phyloP scores from a whole-genome alignment of 1,140 invertebrate genomes.

The Frieseomelitta varia region DNA sequence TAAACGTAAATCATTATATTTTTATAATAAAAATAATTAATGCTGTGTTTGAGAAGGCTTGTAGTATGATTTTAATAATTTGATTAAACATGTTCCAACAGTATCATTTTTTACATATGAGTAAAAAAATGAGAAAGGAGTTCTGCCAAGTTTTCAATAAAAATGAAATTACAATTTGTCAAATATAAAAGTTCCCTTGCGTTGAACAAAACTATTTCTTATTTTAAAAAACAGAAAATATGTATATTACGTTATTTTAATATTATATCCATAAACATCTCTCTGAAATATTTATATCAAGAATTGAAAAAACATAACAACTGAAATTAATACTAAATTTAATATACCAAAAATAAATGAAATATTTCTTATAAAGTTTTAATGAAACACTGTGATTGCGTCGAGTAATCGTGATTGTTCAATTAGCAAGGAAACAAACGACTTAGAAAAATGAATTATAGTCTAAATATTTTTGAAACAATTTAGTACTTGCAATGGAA shows the following conservation, averaged over 20 bases:
- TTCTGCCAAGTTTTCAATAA: constrained; percentile 18
- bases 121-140: constrained; percentile 23
- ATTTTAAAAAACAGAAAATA: constrained; percentile 14
- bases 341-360: constrained; percentile 16
- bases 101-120: constrained; percentile 20
- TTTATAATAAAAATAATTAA: constrained; percentile 37
- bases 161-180: constrained; percentile 15
- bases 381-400: constrained; percentile 14
- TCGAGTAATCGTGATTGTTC: constrained; percentile 35
- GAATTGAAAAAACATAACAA: constrained; percentile 26
- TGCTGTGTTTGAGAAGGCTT: constrained; percentile 68
- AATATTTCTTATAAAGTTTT: not conserved
- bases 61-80: constrained; percentile 27
- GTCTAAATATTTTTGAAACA: constrained; percentile 20
- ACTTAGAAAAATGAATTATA: constrained; percentile 44
- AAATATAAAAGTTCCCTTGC: constrained; percentile 55
- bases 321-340: constrained; percentile 1
- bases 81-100: constrained; percentile 9
- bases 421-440: constrained; percentile 59
- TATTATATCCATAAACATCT: constrained; percentile 1
- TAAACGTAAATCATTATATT: constrained; percentile 17
- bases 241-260: not conserved
- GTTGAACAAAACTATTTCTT: constrained; percentile 44
- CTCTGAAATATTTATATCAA: not conserved
- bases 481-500: constrained; percentile 55